Evolutionary conservation across 1,140 invertebrate genomes (phyloP).

Genomic region (Ceratina australensis): DNA sequence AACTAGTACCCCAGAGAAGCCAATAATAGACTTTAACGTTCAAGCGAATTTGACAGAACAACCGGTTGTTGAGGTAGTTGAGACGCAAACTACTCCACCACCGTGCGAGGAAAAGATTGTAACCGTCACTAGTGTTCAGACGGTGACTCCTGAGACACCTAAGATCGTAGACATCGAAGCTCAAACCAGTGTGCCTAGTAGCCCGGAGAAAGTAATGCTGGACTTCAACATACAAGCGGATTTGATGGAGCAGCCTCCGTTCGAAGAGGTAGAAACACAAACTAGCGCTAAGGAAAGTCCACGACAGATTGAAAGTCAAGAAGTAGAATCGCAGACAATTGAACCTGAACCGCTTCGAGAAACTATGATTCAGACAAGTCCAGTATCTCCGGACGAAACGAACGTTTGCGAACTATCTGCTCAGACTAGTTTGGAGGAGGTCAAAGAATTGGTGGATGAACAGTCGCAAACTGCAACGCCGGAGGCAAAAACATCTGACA

Average conservation of each 20-base stretch:
- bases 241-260: constrained; percentile 28
- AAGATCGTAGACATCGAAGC: constrained; percentile 51
- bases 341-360: constrained; percentile 58
- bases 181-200: constrained; percentile 57
- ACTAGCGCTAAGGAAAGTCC: constrained; percentile 64
- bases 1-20: constrained; percentile 40
- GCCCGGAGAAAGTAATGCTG: constrained; percentile 40
- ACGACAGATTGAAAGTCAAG: constrained; percentile 31
- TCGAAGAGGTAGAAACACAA: constrained; percentile 61
- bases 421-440: constrained; percentile 53
- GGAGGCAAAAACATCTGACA: constrained; percentile 52
- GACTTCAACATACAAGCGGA: constrained; percentile 58
- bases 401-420: constrained; percentile 43
- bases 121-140: constrained; percentile 68
- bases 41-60: too few relatives aligned
- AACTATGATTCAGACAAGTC: constrained; percentile 70
- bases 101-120: background rate
- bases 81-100: constrained; percentile 58
- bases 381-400: constrained; percentile 35
- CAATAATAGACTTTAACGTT: too few relatives aligned
- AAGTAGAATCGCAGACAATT: constrained; percentile 69
- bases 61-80: constrained; percentile 34
- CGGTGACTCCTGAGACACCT: constrained; percentile 50
- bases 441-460: constrained; percentile 39
- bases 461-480: constrained; percentile 68